These are phyloP conservation scores for Drosophila subsilvestris DNA, from an alignment of 2,888 invertebrate genomes.

Conservation along the genomic window DNA sequence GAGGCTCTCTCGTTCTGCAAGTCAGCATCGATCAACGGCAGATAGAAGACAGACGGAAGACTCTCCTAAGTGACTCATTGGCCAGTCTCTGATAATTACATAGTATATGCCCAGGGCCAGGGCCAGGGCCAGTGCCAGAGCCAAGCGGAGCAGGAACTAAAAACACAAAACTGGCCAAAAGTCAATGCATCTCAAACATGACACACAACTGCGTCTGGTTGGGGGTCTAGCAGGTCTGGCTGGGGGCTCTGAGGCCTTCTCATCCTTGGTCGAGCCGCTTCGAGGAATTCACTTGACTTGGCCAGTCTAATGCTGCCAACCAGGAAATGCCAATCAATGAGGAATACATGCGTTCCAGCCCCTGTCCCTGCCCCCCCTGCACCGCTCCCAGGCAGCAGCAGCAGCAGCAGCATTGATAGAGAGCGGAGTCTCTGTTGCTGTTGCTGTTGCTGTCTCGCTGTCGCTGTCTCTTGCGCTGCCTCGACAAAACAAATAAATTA, in stretches of 20 bases:
- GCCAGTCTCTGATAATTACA: conserved; percentile 39
- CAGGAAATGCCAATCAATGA: conserved; percentile 80
- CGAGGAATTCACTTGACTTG: conserved; percentile 80
- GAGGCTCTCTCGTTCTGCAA: conserved; percentile 57
- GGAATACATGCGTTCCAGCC: conserved; percentile 66
- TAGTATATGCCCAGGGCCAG: conserved; percentile 12
- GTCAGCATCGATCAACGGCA: conserved; percentile 64
- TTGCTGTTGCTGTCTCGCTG: conserved; percentile 21
- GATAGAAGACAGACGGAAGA: background rate
- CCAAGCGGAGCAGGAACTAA: conserved; percentile 31
- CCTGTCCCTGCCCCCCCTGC: background rate
- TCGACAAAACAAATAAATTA: conserved; percentile 78
- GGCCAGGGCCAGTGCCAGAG: background rate
- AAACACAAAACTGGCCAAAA: conserved; percentile 10
- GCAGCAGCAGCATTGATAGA: conserved; percentile 50
- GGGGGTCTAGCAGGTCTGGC: background rate
- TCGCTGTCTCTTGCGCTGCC: conserved; percentile 31
- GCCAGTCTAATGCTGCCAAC: conserved; percentile 76
- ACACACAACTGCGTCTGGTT: conserved; percentile 24
- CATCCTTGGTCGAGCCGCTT: conserved; percentile 56
- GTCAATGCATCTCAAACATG: conserved; percentile 26
- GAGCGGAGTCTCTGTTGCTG: conserved; percentile 39
- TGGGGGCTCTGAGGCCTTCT: conserved; percentile 2
- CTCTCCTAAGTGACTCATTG: conserved; percentile 57
- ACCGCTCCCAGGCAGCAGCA: conserved; percentile 11